Conservation (phyloP, 2,888 invertebrate species). For the Heliconius ismenius region DNA sequence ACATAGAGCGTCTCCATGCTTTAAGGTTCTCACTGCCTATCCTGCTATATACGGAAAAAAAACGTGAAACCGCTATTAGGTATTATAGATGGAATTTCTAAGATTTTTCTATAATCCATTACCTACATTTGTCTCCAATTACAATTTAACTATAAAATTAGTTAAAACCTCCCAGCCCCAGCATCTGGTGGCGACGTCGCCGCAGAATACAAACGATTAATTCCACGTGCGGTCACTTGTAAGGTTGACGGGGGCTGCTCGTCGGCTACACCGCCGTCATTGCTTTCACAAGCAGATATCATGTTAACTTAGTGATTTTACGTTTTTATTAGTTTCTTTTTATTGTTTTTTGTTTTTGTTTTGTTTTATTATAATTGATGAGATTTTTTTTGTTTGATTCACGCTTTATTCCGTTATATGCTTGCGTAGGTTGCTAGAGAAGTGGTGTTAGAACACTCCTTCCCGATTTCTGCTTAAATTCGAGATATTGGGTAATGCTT, state of each 20-base stretch:
- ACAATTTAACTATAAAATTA: slow-evolving; percentile 50
- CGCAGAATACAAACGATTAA: slow-evolving; percentile 61
- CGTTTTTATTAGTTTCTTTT: neutral
- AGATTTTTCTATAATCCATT: too few species aligned
- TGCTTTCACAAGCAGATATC: slow-evolving; percentile 18
- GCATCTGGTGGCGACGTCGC: slow-evolving; percentile 47
- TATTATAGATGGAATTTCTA: neutral
- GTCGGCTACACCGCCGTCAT: slow-evolving; percentile 1
- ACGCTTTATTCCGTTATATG: too few species aligned
- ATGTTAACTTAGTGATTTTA: slow-evolving; percentile 11
- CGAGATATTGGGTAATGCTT: neutral
- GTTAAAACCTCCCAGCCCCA: slow-evolving; percentile 47
- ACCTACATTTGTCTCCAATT: neutral
- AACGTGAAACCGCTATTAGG: neutral
- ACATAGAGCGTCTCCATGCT: too few species aligned
- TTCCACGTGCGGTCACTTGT: slow-evolving; percentile 59
- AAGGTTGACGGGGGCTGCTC: slow-evolving; percentile 51
- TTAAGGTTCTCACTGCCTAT: neutral
- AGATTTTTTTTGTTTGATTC: neutral
- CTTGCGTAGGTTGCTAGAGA: too few species aligned
- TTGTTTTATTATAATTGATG: neutral
- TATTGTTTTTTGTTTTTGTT: too few species aligned
- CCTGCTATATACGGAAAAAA: neutral
- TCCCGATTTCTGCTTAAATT: neutral
- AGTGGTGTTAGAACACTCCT: neutral